Evolutionary conservation across 2,113 vertebrate species (phyloP), one percentile per base, ranked within the genome.

Genomic region (Pseudolaguvia tuberculata): DNA sequence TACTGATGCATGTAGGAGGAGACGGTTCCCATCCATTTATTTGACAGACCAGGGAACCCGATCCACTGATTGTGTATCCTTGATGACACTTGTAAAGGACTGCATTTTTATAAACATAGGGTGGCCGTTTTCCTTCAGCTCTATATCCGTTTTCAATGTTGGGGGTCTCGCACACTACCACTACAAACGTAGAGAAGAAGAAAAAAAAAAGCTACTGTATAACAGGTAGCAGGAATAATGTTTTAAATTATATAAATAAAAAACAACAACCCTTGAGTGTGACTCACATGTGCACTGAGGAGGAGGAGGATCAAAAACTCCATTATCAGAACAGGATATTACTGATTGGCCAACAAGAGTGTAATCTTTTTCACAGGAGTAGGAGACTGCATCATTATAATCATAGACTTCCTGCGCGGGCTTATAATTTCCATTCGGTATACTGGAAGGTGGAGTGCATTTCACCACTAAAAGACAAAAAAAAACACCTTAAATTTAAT

Each of bases 211-310:
- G 3, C 1, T 2, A 35, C 3, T 35, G 31, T 4, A 35, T 35
- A 35, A 35, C 31, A 35, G 31, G 31, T 35, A 35, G 31, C 31
- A 35, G 6, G 6, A 35, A 35, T 4, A 35, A 35, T 35, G 31
- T 35, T 35, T n/a, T n/a, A n/a, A n/a, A n/a, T n/a, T n/a, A n/a
- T n/a, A n/a, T n/a, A n/a, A n/a, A n/a, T n/a, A n/a, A n/a, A n/a
- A n/a, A n/a, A n/a, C n/a, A n/a, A n/a, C n/a, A n/a, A n/a, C n/a
- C n/a, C n/a, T n/a, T 35, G 31, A 35, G 4, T 20, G 7, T 17
- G 59, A 84, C 87, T 78, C 81, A 91, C 90, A 0, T 42, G 48
- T 0, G 31, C 50, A 69, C 11, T 0, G 29, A 8, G 90, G 88
- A 45, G 83, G 72, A 11, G 0, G 1, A 25, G 86, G 82, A 0